A percentile compares a stretch with the other conserved stretches of the same genome.
Conservation (phyloP, 2,888 invertebrate genomes). For the Dichetophora obliterata region DNA sequence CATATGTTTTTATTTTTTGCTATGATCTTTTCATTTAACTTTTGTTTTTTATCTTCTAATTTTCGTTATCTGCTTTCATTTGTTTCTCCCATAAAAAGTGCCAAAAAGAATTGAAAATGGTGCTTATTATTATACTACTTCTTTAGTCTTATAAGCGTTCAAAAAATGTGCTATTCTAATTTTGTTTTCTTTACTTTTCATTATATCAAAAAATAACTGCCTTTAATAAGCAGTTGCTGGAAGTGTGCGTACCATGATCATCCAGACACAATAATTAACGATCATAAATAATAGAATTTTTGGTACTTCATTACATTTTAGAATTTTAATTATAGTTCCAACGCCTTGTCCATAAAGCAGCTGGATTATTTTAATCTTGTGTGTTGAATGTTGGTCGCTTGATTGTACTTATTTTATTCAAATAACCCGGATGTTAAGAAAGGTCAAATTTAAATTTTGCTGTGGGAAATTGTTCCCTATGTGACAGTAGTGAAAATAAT, state of each 20-base stretch:
- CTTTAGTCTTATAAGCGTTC: no score
- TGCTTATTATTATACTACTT: no score
- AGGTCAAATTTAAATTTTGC: no score
- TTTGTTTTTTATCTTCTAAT: no score
- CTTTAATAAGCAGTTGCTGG: neutral
- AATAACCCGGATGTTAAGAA: conserved; percentile 26
- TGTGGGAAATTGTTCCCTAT: neutral
- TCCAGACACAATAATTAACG: conserved; percentile 52
- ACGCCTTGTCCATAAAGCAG: neutral
- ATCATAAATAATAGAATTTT: conserved; percentile 52
- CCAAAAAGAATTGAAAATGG: no score
- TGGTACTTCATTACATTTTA: neutral
- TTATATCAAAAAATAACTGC: neutral
- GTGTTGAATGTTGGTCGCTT: neutral
- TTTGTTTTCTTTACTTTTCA: no score
- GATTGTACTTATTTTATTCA: conserved; percentile 5
- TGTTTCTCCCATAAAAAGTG: no score
- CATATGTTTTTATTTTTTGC: no score
- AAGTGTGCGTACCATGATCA: neutral
- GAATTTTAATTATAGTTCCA: conserved; percentile 17
- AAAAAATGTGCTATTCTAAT: no score
- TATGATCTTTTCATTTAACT: no score
- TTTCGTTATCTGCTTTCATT: no score
- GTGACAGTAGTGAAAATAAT: no score
- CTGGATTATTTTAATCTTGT: neutral